Evolutionary conservation across 2,888 invertebrate genomes (phyloP).

Genomic region (Reticulitermes lucifugus): DNA sequence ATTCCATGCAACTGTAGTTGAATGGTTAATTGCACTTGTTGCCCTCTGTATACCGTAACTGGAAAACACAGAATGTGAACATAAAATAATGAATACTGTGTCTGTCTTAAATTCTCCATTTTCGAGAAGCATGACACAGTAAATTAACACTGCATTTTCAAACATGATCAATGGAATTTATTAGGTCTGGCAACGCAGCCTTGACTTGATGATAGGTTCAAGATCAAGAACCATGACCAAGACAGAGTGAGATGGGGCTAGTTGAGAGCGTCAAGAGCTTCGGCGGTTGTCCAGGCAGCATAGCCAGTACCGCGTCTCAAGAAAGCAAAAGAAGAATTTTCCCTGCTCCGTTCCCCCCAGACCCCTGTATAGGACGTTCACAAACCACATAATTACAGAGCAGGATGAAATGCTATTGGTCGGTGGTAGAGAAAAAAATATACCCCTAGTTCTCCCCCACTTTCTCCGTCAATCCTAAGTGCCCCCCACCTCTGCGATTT

Average conservation of each 20-base stretch:
- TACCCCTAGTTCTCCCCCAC: conserved; percentile 18
- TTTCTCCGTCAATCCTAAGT: background rate
- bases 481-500: background rate
- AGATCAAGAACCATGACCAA: background rate
- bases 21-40: no score
- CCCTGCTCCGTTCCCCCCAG: background rate
- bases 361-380: conserved; percentile 11
- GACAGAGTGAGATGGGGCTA: background rate
- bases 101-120: no score
- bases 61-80: no score
- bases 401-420: conserved; percentile 11
- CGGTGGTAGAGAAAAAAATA: conserved; percentile 21
- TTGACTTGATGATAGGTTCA: conserved; percentile 3
- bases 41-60: no score
- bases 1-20: no score
- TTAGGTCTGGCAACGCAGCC: background rate
- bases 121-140: no score
- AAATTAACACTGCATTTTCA: background rate
- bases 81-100: no score
- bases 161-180: background rate
- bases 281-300: conserved; percentile 1
- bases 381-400: conserved; percentile 37
- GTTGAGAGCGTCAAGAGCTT: conserved; percentile 1
- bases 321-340: background rate
- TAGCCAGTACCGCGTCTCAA: background rate